Base-by-base conservation (phyloP, 2,888 invertebrate genomes). In the Hofmannophila pseudospretella region DNA sequence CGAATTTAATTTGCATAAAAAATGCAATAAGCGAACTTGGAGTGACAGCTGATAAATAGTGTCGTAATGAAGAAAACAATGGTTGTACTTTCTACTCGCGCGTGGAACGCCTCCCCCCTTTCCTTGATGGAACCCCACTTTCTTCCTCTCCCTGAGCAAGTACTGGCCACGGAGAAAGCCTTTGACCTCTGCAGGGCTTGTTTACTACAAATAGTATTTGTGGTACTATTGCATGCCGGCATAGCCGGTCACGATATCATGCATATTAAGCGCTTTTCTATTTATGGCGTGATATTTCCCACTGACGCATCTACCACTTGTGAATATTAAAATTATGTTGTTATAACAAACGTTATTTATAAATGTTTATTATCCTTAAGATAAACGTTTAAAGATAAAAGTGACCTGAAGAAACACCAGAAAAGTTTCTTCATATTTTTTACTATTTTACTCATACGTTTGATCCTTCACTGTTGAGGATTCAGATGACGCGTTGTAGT, bases 31-130 rank as follows among this genome's bases (percentile, higher is more conserved):
- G 58, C 47, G 54, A 64, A 58, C 63, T 58, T 56, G 53, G 49
- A 66, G 55, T 72, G 75, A 73, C 73, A 66, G 65, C 57, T 76
- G 75, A 80, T 77, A 77, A 76, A 79, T 70, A 67, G 66, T 77
- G 71, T 74, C 69, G 78, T 80, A 79, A 81, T 76, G 69, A 79
- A 65, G 78, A 74, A 81, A 77, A 82, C 80, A 84, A 84, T 80
- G 64, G 69, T 49, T 54, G 67, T 70, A 79, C 81, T 84, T 82
- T 85, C 82, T 78, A 76, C 53, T 64, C 55, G 67, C 70, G 67
- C 70, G 70, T 71, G 62, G 61, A 61, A 56, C 58, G 57, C 47
- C 45, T 48, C 46, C 53, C 52, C 38, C 52, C 47, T 49, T 44
- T 46, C 48, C 30, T 34, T 42, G 51, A 45, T 23, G 8, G 2